phyloP scores from a whole-genome alignment of 2,888 invertebrate genomes.

The Chydorus sphaericus region DNA sequence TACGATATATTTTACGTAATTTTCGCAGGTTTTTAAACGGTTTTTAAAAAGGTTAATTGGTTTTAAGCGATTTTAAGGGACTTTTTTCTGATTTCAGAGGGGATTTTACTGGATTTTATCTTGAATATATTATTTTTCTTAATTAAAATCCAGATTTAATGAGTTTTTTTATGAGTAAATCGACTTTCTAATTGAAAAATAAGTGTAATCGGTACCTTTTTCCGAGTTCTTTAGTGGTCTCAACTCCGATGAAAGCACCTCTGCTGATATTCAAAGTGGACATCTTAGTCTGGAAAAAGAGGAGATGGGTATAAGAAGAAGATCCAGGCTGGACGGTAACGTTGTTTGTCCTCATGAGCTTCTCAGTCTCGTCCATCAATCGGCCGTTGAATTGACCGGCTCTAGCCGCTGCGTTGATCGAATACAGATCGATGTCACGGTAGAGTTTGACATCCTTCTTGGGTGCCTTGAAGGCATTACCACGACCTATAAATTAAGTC shows the following conservation, averaged over 20 bases:
- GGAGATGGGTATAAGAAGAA: conserved; percentile 11
- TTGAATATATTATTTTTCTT: not conserved
- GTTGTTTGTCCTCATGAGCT: conserved; percentile 5
- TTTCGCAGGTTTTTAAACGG: no score
- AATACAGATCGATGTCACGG: conserved; percentile 1
- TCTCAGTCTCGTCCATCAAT: conserved; percentile 13
- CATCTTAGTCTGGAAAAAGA: conserved; percentile 14
- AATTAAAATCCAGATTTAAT: not conserved
- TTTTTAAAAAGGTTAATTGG: no score
- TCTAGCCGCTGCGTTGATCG: conserved; percentile 11
- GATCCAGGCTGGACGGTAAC: conserved; percentile 10
- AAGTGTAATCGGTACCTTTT: conserved; percentile 11
- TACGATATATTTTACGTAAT: no score
- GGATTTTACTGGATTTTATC: no score
- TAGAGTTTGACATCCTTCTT: conserved; percentile 7
- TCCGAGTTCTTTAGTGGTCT: conserved; percentile 13
- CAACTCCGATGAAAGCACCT: conserved; percentile 7
- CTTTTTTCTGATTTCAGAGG: no score
- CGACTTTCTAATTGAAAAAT: not conserved
- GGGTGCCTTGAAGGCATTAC: not conserved
- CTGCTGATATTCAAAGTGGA: not conserved
- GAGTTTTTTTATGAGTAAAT: not conserved
- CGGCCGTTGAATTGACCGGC: conserved; percentile 9
- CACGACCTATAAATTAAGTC: conserved; percentile 2
- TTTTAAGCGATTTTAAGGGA: no score